Percentiles rank a stretch among this genome's conserved stretches.
phyloP scores from a whole-genome alignment of 1,140 invertebrate species.

The Acromyrmex charruanus region DNA sequence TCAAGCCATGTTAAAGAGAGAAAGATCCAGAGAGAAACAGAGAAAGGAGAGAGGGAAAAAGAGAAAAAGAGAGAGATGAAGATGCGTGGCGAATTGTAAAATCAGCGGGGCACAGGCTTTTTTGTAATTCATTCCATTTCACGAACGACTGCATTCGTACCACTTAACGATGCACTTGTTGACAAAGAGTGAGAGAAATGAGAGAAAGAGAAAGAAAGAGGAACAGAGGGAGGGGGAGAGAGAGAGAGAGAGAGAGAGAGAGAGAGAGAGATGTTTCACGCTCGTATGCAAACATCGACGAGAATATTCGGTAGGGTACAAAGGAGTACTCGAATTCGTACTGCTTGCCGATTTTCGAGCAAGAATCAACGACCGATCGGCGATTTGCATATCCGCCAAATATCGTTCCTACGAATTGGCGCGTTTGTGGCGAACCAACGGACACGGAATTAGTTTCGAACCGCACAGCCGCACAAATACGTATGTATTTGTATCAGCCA shows the following conservation, averaged over 20 bases:
- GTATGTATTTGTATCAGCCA: conserved; percentile 44
- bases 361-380: conserved; percentile 27
- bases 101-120: conserved; percentile 5
- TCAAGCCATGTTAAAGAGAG: not conserved
- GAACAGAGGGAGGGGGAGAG: too few species aligned
- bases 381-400: conserved; percentile 59
- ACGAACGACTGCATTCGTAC: conserved; percentile 19
- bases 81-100: conserved; percentile 16
- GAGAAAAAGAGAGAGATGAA: not conserved
- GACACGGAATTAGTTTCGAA: conserved; percentile 52
- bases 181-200: not conserved
- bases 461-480: conserved; percentile 19
- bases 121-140: conserved; percentile 45
- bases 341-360: conserved; percentile 41
- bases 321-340: conserved; percentile 3
- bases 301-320: conserved; percentile 18
- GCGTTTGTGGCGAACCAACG: conserved; percentile 41
- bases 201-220: not conserved
- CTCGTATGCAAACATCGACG: conserved; percentile 11
- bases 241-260: conserved; percentile 28
- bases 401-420: conserved; percentile 53
- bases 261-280: not conserved
- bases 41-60: not conserved
- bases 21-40: not conserved
- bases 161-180: conserved; percentile 29